A percentile compares a stretch with the other conserved stretches of the same genome.
These are phyloP conservation scores for Tiphia femorata DNA, from an alignment of 2,888 invertebrate species.

Conservation along the genomic window DNA sequence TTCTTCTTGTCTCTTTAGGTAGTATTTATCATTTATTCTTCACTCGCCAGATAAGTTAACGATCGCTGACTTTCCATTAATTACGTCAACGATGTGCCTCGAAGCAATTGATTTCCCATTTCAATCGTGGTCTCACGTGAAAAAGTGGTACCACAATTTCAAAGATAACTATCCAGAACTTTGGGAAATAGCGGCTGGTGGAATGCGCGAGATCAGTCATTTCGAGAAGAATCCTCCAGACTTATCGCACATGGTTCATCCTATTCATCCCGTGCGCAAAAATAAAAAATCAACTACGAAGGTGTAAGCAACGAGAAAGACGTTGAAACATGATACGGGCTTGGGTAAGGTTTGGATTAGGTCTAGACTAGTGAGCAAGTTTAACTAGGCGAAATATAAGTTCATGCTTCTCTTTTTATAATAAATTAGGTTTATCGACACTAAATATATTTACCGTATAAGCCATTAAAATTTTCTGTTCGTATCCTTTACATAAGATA, in stretches of 20 bases:
- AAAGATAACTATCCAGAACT: constrained; percentile 77
- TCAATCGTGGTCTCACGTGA: constrained; percentile 72
- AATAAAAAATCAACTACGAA: constrained; percentile 8
- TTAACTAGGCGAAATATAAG: no score
- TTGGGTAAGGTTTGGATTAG: no score
- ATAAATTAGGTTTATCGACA: no score
- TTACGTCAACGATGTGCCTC: constrained; percentile 80
- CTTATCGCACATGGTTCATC: constrained; percentile 78
- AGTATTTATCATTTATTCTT: constrained; percentile 15
- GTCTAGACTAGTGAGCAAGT: no score
- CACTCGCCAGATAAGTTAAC: constrained; percentile 75
- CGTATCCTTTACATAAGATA: no score
- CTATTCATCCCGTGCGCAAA: constrained; percentile 80
- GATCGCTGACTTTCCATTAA: constrained; percentile 81
- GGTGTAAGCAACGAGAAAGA: no score
- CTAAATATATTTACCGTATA: no score
- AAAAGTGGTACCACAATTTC: constrained; percentile 80
- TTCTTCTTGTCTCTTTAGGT: background rate
- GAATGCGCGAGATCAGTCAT: constrained; percentile 77
- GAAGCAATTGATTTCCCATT: constrained; percentile 80
- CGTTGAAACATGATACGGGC: no score
- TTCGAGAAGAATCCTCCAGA: constrained; percentile 83
- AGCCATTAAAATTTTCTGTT: no score
- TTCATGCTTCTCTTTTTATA: no score
- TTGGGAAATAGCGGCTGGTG: constrained; percentile 79